A percentile compares a stretch with the other conserved stretches of the same genome.
These are phyloP conservation scores for Galemys pyrenaicus DNA, from an alignment of 2,113 vertebrate genomes.

Conservation along the genomic window DNA sequence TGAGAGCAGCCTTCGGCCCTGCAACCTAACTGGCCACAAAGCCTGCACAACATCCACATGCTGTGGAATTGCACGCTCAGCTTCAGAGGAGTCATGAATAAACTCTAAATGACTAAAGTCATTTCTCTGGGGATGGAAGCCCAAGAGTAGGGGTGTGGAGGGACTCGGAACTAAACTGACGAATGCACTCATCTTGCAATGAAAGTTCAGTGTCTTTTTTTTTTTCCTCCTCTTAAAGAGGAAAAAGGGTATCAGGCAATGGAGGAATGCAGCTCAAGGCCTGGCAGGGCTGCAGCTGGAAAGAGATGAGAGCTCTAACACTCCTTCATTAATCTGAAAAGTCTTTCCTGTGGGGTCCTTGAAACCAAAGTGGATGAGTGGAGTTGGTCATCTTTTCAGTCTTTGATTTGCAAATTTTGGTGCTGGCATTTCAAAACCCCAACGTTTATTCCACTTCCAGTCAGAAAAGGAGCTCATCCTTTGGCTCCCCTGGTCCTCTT, in stretches of 20 bases:
- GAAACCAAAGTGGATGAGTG: background rate
- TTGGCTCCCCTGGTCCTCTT: background rate
- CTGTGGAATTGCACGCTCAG: background rate
- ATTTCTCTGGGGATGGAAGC: background rate
- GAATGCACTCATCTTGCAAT: background rate
- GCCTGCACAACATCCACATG: background rate
- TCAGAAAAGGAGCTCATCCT: background rate
- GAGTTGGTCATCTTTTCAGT: background rate
- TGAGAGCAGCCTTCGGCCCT: conserved; percentile 39
- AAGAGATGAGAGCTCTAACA: background rate
- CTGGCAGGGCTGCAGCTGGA: background rate
- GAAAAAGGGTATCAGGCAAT: background rate
- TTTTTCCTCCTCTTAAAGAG: background rate
- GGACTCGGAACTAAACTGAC: background rate
- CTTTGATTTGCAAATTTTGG: background rate
- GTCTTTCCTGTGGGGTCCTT: background rate
- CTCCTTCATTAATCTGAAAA: background rate
- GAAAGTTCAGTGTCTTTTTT: background rate
- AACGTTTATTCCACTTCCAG: background rate
- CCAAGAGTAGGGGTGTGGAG: background rate
- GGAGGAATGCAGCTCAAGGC: background rate
- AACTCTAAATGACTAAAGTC: conserved; percentile 28
- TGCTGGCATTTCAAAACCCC: background rate
- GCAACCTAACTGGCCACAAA: background rate
- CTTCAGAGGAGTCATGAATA: background rate